Evolutionary conservation across 2,888 invertebrate species (phyloP).

Genomic region (Hoplodrina blanda): DNA sequence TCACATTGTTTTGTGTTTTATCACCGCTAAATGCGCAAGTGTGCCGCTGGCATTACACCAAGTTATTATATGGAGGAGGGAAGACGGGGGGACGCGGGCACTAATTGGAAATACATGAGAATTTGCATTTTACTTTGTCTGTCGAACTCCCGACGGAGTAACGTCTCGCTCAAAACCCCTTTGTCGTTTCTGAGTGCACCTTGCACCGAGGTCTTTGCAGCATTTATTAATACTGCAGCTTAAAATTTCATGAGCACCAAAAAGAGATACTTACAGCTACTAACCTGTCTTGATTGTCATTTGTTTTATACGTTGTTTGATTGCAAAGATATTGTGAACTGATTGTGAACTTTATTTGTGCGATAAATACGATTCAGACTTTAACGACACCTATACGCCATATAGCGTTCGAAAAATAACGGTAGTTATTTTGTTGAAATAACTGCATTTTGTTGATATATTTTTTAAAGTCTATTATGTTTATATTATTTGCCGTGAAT

Average conservation of each 20-base stretch:
- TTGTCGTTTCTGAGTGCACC: constrained; percentile 71
- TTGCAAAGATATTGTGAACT: not conserved
- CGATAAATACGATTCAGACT: not conserved
- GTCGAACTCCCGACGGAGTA: constrained; percentile 74
- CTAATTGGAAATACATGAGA: constrained; percentile 89
- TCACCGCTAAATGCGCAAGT: constrained; percentile 29
- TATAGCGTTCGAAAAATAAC: no score
- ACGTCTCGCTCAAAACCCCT: constrained; percentile 74
- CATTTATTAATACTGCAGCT: constrained; percentile 51
- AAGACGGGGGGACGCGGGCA: constrained; percentile 55
- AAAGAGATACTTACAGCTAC: constrained; percentile 7
- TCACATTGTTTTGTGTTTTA: constrained; percentile 18
- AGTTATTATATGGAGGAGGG: constrained; percentile 66
- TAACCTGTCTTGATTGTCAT: not conserved
- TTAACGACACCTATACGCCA: not conserved
- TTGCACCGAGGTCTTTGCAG: constrained; percentile 32
- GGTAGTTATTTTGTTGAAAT: no score
- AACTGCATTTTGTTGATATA: no score
- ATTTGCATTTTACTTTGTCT: constrained; percentile 89
- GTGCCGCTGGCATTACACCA: constrained; percentile 49
- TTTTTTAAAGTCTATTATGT: no score
- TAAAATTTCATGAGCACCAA: constrained; percentile 35
- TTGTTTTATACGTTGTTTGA: constrained; percentile 25
- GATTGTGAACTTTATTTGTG: not conserved
- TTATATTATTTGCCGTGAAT: no score